phyloP scores from a whole-genome alignment of 2,888 invertebrate species.

The Erebia epiphron region DNA sequence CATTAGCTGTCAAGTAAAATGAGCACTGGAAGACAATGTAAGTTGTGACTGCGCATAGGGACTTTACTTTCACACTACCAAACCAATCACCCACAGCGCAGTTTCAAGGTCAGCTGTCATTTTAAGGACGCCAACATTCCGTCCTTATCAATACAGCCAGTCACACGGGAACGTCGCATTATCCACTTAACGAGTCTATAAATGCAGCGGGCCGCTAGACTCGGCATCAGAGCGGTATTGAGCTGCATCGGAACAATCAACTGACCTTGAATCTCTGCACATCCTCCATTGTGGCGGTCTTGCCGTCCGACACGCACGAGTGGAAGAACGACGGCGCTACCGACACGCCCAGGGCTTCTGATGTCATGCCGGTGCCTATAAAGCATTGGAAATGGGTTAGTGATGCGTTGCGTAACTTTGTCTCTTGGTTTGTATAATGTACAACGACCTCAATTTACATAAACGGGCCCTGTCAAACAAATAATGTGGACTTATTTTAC shows the following conservation, averaged over 20 bases:
- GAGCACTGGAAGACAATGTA: too few relatives aligned
- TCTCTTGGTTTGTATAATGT: background rate
- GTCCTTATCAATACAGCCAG: background rate
- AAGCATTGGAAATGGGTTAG: conserved; percentile 37
- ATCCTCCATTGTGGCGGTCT: conserved; percentile 97
- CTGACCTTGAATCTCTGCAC: conserved; percentile 95
- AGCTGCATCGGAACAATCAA: conserved; percentile 29
- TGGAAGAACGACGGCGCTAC: conserved; percentile 98
- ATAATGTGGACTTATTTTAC: too few relatives aligned
- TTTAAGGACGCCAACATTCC: too few relatives aligned
- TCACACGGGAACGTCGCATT: conserved; percentile 33
- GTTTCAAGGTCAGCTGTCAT: too few relatives aligned
- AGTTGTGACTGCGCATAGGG: too few relatives aligned
- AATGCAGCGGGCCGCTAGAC: conserved; percentile 23
- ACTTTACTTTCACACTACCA: too few relatives aligned
- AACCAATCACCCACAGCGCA: too few relatives aligned
- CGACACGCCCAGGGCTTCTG: conserved; percentile 96
- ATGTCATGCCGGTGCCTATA: conserved; percentile 94
- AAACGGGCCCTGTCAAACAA: too few relatives aligned
- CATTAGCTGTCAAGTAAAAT: too few relatives aligned
- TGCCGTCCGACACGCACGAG: conserved; percentile 96
- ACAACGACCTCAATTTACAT: background rate
- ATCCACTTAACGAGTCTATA: conserved; percentile 36
- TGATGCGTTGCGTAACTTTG: conserved; percentile 13
- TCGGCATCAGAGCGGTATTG: conserved; percentile 6